Base-by-base conservation (phyloP, 2,113 vertebrate species). In the Ptychochromis oligacanthus region DNA sequence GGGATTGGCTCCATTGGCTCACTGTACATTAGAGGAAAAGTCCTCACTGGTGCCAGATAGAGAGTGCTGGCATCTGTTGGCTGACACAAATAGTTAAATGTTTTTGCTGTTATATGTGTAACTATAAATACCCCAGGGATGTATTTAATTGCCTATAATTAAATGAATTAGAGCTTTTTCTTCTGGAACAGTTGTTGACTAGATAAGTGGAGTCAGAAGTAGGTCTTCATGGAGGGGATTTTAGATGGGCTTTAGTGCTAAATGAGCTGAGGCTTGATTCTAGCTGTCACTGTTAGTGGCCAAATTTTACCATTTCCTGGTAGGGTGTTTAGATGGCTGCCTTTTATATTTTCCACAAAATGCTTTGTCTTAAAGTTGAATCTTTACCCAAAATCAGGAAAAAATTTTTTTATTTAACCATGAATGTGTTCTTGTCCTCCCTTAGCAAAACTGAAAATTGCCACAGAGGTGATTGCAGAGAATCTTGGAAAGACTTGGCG, bases 401-500 rank as follows among this genome's bases (percentile, higher is more conserved):
- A 28, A 70, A 20, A 10, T 52, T 72, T 20, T n/a, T 54, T 14
- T 5, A 31, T 54, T 54, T 72, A 54, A 72, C 26, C 65, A 20
- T 17, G 52, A 54, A 31, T 72, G 0, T 75, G 6, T 62, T 18
- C 7, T 60, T 38, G 7, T 87, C 22, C 14, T 84, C 3, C 54
- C 83, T 34, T 85, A 99, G 98, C n/a, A 26, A 90, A 89, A 67
- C 93, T 97, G 67, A 52, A 18, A 0, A 64, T 7, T 1, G 97
- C 96, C 1, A 80, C 89, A 12, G 83, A 91, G 1, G 86, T 97
- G 22, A 88, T 98, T 2, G 87, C 84, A 3, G 90, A 94, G 0
- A 58, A 94, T 0, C 49, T 98, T 3, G 97, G 96, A n/a, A 95
- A 0, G 65, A 79, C 88, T 0, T 99, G 97, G 97, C 95, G 79